Evolutionary conservation across 2,888 invertebrate genomes (phyloP), one percentile per base, ranked within the genome.

Genomic region (Marronus borbonicus): DNA sequence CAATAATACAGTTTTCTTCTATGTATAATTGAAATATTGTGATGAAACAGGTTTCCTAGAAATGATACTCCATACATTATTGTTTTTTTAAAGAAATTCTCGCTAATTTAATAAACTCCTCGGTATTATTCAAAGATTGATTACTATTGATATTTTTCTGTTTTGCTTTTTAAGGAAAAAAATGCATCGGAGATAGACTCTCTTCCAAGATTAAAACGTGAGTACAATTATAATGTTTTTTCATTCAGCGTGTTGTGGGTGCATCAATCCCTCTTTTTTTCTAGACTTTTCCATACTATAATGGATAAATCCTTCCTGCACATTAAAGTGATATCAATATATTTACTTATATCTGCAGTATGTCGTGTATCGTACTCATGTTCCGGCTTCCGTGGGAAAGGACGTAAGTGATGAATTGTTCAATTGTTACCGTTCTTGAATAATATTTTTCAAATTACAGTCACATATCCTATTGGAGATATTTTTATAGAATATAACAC

Each of bases 401-500:
- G 82, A 17, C 80, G 82, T 82, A 80, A 80, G 82, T 80, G 20
- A 39, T 74, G 17, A 76, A 12, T 44, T 78, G 49, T 64, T 76
- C 10, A 50, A 50, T 44, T 8, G 24, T 20, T 20, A 66, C 44
- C 74, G 62, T 36, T 39, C 14, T n/a, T 10, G 3, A 55, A n/a
- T 55, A 7, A 17, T 52, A 52, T 55, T 20, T 12, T 44, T 12
- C 12, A 8, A 52, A 74, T 77, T 65, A 49, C 80, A 88, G 88
- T 86, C 83, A 88, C 88, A 0, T 81, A 83, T 70, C 88, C 88
- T n/a, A 20, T 62, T 24, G 88, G 88, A 39, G 88, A 88, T 82
- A 87, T 88, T 78, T 86, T 89, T 76, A 86, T 94, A 74, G 89
- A 89, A 80, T 90, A 91, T 84, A 60, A 75, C 31, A 94, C 94